A percentile compares a stretch with the other conserved stretches of the same genome.
Conservation (phyloP, 2,113 vertebrate species). For the Pseudopodoces humilis region DNA sequence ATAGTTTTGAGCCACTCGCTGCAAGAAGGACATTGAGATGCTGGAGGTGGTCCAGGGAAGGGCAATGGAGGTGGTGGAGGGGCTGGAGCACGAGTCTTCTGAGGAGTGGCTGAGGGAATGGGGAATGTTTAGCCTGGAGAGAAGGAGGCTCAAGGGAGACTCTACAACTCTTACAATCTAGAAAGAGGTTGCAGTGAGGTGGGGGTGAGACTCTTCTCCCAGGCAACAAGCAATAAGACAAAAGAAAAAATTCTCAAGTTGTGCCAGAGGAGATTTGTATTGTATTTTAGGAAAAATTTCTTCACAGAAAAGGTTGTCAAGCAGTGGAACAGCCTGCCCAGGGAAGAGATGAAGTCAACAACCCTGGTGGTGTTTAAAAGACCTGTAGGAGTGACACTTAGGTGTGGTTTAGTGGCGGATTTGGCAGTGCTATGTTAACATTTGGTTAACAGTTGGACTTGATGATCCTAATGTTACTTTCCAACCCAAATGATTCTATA, state of each 20-base stretch:
- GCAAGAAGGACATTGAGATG: not conserved
- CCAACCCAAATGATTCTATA: not conserved
- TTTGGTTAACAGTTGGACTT: not conserved
- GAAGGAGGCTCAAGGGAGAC: not conserved
- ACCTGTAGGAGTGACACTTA: not conserved
- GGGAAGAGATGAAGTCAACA: not conserved
- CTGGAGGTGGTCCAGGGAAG: not conserved
- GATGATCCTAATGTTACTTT: not conserved
- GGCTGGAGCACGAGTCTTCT: not conserved
- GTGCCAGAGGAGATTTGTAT: not conserved
- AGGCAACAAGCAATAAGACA: not conserved
- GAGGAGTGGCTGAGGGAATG: not conserved
- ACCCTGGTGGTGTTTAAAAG: not conserved
- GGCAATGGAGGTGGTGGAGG: not conserved
- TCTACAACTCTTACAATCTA: not conserved
- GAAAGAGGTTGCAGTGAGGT: not conserved
- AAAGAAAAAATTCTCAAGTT: not conserved
- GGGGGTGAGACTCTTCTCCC: not conserved
- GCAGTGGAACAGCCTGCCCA: not conserved
- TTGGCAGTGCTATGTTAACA: not conserved
- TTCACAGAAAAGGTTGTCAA: not conserved
- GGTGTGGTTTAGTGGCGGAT: not conserved
- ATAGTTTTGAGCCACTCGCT: not conserved
- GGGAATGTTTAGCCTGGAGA: not conserved
- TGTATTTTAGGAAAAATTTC: not conserved